A percentile compares a stretch with the other conserved stretches of the same genome.
Conservation (phyloP, 1,140 invertebrate species). For the Euwallacea similis region DNA sequence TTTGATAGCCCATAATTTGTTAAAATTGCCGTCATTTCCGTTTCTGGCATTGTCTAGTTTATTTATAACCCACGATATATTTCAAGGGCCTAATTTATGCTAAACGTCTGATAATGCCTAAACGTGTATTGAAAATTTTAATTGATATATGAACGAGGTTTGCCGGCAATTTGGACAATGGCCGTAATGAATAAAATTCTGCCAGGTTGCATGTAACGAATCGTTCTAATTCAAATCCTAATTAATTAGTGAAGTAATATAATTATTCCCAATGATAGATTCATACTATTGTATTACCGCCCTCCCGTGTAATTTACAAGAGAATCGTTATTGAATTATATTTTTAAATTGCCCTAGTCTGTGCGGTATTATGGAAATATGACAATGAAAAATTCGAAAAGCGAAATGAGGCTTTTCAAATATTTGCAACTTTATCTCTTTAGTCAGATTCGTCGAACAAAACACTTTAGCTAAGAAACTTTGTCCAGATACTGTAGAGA, state of each 20-base stretch:
- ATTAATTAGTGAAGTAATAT: not conserved
- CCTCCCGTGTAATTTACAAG: too few species aligned
- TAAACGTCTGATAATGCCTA: constrained; percentile 20
- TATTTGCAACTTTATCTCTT: constrained; percentile 28
- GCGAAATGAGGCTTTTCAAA: constrained; percentile 10
- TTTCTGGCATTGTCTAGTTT: constrained; percentile 19
- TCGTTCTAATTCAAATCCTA: constrained; percentile 4
- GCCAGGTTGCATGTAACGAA: constrained; percentile 8
- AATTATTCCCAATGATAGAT: not conserved
- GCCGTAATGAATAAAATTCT: constrained; percentile 3
- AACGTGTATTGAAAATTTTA: constrained; percentile 17
- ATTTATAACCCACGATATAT: constrained; percentile 8
- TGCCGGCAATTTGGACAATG: not conserved
- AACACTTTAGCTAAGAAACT: constrained; percentile 33
- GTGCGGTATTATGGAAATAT: not conserved
- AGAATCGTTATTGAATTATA: too few species aligned
- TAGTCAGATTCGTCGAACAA: constrained; percentile 27
- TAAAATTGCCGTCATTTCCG: constrained; percentile 16
- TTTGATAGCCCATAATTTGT: constrained; percentile 16
- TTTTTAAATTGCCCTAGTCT: too few species aligned
- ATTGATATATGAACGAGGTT: constrained; percentile 16
- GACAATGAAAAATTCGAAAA: constrained; percentile 9
- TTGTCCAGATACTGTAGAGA: constrained; percentile 17
- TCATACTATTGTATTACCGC: too few species aligned
- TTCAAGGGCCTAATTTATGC: constrained; percentile 15